These are phyloP conservation scores for Leucoma salicis DNA, from an alignment of 2,888 invertebrate species.

Conservation along the genomic window DNA sequence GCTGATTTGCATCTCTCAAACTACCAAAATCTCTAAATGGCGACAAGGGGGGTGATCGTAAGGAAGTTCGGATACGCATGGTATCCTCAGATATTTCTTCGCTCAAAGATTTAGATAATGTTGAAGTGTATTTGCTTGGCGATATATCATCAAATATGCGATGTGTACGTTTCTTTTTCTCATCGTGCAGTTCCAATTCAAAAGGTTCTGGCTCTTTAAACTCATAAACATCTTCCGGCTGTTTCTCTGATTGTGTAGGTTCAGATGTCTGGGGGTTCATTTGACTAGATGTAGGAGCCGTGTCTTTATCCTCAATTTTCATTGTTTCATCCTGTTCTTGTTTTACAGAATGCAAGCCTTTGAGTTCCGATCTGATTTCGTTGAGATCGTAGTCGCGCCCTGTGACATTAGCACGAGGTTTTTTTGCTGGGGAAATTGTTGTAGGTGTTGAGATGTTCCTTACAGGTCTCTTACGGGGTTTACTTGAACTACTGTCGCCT, in stretches of 20 bases:
- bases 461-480: constrained; percentile 66
- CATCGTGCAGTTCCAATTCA: constrained; percentile 88
- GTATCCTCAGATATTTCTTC: constrained; percentile 82
- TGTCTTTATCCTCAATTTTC: constrained; percentile 62
- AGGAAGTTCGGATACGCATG: constrained; percentile 51
- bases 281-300: constrained; percentile 24
- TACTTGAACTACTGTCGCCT: constrained; percentile 67
- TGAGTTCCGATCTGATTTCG: constrained; percentile 91
- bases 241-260: constrained; percentile 57
- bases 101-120: constrained; percentile 71
- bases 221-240: constrained; percentile 89
- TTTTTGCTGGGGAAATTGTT: constrained; percentile 61
- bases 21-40: constrained; percentile 68
- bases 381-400: constrained; percentile 90
- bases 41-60: constrained; percentile 70
- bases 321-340: constrained; percentile 64
- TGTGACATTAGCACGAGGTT: constrained; percentile 49
- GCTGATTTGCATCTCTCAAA: constrained; percentile 81
- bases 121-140: constrained; percentile 72
- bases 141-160: constrained; percentile 78
- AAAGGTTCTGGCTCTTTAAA: constrained; percentile 95
- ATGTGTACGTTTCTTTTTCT: constrained; percentile 76
- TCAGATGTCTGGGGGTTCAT: constrained; percentile 40
- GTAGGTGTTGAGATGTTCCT: constrained; percentile 60
- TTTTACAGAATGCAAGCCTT: constrained; percentile 85